These are phyloP conservation scores for Phenacoccus solenopsis DNA, from an alignment of 1,140 invertebrate species.

Conservation along the genomic window DNA sequence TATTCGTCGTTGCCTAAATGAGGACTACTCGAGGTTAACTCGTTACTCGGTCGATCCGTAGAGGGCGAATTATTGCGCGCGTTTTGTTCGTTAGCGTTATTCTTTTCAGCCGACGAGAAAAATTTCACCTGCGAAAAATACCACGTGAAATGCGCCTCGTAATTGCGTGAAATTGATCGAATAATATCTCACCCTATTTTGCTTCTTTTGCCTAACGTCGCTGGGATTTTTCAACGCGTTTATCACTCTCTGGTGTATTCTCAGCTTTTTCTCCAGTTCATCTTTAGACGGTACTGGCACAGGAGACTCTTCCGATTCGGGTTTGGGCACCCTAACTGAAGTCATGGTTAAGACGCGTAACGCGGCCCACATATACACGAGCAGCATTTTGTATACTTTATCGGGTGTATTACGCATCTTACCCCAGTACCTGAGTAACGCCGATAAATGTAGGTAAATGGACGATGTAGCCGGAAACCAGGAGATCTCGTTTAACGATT, in stretches of 20 bases:
- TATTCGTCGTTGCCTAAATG: not conserved
- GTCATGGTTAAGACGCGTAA: not conserved
- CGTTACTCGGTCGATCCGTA: not conserved
- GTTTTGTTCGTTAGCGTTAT: not conserved
- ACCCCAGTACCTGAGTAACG: not conserved
- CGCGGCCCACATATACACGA: not conserved
- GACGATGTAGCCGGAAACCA: not conserved
- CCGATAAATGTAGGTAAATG: not conserved
- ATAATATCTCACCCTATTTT: not conserved
- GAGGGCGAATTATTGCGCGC: too few species aligned
- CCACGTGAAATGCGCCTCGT: not conserved
- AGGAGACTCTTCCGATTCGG: not conserved
- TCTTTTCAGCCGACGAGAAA: not conserved
- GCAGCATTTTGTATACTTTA: not conserved
- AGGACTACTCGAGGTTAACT: not conserved
- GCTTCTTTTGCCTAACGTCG: slow-evolving; percentile 4
- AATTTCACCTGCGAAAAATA: not conserved
- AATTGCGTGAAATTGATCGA: too few species aligned
- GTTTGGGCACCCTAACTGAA: not conserved
- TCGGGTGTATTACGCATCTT: not conserved
- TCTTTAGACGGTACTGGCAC: not conserved
- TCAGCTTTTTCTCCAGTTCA: not conserved
- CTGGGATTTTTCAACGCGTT: slow-evolving; percentile 5
- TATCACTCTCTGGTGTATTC: not conserved
- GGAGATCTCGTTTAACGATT: not conserved